Percentiles rank a stretch among this genome's conserved stretches.
Evolutionary conservation across 2,113 vertebrate species (phyloP).

Genomic region (Lucifuga dentata): DNA sequence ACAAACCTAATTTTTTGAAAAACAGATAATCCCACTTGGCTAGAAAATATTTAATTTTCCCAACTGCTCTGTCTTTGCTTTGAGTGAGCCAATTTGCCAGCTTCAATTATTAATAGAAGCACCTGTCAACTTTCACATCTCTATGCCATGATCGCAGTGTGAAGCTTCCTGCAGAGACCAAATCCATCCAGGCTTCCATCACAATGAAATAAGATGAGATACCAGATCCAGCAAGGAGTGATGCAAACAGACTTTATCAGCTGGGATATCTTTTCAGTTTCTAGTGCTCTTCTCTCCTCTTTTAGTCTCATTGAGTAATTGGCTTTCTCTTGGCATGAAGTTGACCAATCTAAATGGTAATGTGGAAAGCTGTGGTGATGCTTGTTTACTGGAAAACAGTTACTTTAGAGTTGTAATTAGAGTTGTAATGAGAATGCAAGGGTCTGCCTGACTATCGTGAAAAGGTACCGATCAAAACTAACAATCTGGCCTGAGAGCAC

Average conservation of each 20-base stretch:
- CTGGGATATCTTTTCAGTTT: constrained; percentile 32
- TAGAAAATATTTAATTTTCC: constrained; percentile 65
- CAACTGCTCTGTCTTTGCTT: constrained; percentile 41
- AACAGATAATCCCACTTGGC: constrained; percentile 47
- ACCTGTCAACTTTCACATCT: constrained; percentile 69
- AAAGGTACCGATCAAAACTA: constrained; percentile 37
- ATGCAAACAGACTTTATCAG: constrained; percentile 36
- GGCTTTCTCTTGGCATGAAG: constrained; percentile 73
- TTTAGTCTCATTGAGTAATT: constrained; percentile 64
- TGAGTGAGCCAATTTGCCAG: constrained; percentile 69
- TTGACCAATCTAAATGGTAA: constrained; percentile 84
- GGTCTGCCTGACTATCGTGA: constrained; percentile 28
- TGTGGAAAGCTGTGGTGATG: constrained; percentile 59
- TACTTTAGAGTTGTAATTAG: constrained; percentile 56
- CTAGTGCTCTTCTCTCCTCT: constrained; percentile 5
- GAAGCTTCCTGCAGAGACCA: constrained; percentile 24
- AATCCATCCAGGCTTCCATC: constrained; percentile 20
- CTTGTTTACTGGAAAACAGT: constrained; percentile 59
- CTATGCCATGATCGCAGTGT: constrained; percentile 42
- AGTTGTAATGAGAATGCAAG: constrained; percentile 51
- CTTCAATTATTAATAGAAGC: constrained; percentile 74
- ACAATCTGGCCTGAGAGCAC: background rate
- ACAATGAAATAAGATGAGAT: constrained; percentile 40
- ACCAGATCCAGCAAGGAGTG: constrained; percentile 32
- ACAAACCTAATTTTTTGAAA: constrained; percentile 30